phyloP scores from a whole-genome alignment of 2,888 invertebrate genomes.

The Aphodius granarius region DNA sequence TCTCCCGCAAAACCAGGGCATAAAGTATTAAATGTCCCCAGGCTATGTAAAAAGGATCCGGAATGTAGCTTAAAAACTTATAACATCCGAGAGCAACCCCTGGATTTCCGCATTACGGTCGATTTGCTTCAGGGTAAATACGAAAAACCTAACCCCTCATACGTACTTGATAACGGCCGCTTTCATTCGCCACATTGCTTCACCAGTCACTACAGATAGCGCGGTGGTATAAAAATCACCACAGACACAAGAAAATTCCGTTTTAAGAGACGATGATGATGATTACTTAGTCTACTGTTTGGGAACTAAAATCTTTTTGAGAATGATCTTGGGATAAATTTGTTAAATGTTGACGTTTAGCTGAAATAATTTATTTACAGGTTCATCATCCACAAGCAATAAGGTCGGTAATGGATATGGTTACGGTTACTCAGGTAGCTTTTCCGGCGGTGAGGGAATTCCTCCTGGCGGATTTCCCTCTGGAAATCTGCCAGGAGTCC shows the following conservation, averaged over 20 bases:
- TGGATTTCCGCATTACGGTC: not conserved
- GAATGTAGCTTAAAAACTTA: not conserved
- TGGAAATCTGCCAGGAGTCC: constrained; percentile 28
- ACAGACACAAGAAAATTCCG: no score
- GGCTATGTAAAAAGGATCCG: not conserved
- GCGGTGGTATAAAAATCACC: no score
- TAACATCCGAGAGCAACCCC: not conserved
- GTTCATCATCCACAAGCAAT: constrained; percentile 24
- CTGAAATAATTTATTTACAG: constrained; percentile 18
- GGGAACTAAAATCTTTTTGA: no score
- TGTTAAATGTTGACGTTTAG: no score
- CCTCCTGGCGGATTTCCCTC: constrained; percentile 17
- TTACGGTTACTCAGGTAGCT: constrained; percentile 28
- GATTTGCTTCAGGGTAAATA: not conserved
- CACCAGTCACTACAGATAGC: no score
- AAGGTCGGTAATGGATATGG: constrained; percentile 29
- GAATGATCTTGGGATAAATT: no score
- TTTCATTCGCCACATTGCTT: not conserved
- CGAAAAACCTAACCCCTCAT: not conserved
- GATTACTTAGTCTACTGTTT: no score
- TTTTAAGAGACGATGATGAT: no score
- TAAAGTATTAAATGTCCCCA: not conserved
- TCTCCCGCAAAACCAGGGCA: not conserved
- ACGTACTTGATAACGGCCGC: not conserved
- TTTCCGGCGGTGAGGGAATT: constrained; percentile 10